Percentiles rank a stretch among this genome's conserved stretches.
These are phyloP conservation scores for Glaucidium brasilianum DNA, from an alignment of 2,113 vertebrate species.

Conservation along the genomic window DNA sequence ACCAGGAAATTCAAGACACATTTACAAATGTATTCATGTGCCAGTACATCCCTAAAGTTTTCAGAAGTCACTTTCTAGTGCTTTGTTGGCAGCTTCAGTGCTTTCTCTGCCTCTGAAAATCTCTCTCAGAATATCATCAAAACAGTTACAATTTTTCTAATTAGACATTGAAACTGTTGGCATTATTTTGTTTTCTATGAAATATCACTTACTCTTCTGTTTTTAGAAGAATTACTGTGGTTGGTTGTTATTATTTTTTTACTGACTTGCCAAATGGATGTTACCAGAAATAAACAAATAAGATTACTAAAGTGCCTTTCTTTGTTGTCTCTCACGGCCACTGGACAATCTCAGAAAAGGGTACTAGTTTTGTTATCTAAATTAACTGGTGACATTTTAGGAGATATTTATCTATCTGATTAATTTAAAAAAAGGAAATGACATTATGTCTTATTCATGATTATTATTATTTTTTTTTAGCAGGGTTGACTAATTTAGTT, in stretches of 20 bases:
- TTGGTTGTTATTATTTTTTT: background rate
- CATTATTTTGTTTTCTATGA: background rate
- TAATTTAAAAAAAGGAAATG: background rate
- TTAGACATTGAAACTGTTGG: background rate
- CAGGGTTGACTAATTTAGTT: background rate
- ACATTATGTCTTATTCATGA: background rate
- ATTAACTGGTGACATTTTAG: background rate
- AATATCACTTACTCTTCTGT: background rate
- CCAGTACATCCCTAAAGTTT: background rate
- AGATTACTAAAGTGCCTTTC: background rate
- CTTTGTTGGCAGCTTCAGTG: background rate
- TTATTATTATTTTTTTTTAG: background rate
- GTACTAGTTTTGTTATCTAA: background rate
- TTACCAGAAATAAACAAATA: background rate
- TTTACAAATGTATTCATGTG: background rate
- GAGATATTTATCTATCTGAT: background rate
- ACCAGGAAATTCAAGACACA: slow-evolving; percentile 15
- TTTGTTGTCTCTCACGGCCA: background rate
- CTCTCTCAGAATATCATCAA: background rate
- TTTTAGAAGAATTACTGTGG: background rate
- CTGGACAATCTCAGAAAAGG: background rate
- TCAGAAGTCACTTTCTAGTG: background rate
- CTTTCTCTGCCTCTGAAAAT: background rate
- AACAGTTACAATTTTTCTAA: background rate
- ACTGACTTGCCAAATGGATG: background rate